Percentiles rank a stretch among this genome's conserved stretches.
Evolutionary conservation across 2,888 invertebrate genomes (phyloP).

Genomic region (Pimpla rufipes): DNA sequence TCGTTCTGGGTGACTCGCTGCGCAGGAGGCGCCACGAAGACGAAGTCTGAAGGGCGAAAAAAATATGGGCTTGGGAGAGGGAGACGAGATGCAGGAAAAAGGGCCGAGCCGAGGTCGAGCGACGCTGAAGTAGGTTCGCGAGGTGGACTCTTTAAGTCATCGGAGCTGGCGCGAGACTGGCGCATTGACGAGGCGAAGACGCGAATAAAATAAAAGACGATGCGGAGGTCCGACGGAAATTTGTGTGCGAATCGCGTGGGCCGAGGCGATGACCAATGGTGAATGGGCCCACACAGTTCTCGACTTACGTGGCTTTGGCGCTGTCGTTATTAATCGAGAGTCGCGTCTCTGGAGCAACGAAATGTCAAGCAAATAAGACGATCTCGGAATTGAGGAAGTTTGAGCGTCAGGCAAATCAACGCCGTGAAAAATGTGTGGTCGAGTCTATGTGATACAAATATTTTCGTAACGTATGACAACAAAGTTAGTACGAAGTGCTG

Average conservation of each 20-base stretch:
- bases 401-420: background rate
- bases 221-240: background rate
- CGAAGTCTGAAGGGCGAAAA: constrained; percentile 7
- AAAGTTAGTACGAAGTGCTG: no score
- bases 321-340: background rate
- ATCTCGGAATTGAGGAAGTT: background rate
- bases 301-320: constrained; percentile 20
- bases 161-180: constrained; percentile 41
- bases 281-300: constrained; percentile 61
- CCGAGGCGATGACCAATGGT: constrained; percentile 49
- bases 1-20: constrained; percentile 20
- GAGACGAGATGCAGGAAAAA: constrained; percentile 69
- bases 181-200: constrained; percentile 21
- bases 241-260: constrained; percentile 40
- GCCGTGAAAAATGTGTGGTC: background rate
- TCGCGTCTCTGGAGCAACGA: background rate
- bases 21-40: constrained; percentile 34
- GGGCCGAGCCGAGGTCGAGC: constrained; percentile 72
- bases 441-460: no score
- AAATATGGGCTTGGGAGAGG: constrained; percentile 11
- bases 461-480: no score
- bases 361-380: background rate
- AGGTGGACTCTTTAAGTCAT: constrained; percentile 71
- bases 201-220: background rate
- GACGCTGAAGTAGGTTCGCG: constrained; percentile 72